Conservation (phyloP, 2,113 vertebrate genomes). For the Excalfactoria chinensis region DNA sequence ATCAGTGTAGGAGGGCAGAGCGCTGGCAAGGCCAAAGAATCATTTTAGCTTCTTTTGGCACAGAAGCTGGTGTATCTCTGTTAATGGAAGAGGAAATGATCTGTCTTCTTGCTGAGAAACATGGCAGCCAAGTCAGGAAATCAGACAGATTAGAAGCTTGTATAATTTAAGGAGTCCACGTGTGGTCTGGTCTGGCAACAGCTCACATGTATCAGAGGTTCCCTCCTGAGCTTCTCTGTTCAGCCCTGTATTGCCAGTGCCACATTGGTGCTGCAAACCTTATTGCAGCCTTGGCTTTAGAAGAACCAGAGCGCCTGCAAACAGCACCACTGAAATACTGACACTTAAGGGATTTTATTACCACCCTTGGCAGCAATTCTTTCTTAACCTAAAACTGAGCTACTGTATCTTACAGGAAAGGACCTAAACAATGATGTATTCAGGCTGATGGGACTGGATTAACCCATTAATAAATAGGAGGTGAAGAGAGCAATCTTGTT, state of each 20-base stretch:
- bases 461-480: slow-evolving; percentile 78
- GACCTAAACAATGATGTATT: slow-evolving; percentile 66
- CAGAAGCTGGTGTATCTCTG: background rate
- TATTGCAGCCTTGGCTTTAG: background rate
- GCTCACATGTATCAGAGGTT: background rate
- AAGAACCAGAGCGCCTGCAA: background rate
- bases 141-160: background rate
- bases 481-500: slow-evolving; percentile 78
- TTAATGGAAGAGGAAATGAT: background rate
- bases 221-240: background rate
- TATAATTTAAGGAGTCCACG: fast-evolving
- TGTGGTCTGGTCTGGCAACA: background rate
- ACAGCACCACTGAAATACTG: background rate
- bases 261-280: background rate
- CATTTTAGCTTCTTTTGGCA: background rate
- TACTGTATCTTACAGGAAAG: slow-evolving; percentile 63
- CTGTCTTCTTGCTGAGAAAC: background rate
- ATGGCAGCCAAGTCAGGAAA: background rate
- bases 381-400: slow-evolving; percentile 49
- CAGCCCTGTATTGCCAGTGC: background rate
- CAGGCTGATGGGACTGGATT: slow-evolving; percentile 69
- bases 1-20: background rate
- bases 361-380: slow-evolving; percentile 20
- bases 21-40: background rate
- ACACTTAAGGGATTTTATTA: slow-evolving; percentile 31